Evolutionary conservation across 2,113 vertebrate species (phyloP), one percentile per base, ranked within the genome.

Genomic region (Acanthochromis polyacanthus): DNA sequence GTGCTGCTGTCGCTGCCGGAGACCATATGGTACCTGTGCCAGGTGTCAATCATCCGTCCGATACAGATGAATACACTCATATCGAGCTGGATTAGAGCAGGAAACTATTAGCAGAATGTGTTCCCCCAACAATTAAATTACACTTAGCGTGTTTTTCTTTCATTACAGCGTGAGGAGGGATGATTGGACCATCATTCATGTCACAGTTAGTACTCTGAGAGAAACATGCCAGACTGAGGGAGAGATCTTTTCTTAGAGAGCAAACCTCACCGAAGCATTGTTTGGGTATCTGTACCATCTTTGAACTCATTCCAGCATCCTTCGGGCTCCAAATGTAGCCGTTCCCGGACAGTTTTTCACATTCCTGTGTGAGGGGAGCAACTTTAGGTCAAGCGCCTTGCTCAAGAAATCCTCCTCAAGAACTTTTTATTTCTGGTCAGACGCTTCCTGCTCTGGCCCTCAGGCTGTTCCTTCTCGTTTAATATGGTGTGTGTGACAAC

Each of bases 1-100:
- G 71, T 38, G 66, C 43, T 19, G 74, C 81, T 77, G 88, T 61
- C 28, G 10, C 82, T 1, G 63, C 60, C 19, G 5, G 77, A 60
- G 80, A 65, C 90, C 88, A 76, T 85, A 82, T 78, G 90, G 89
- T 50, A 60, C 85, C 81, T 50, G 55, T 56, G 57, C 88, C 83
- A 74, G 66, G 80, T 87, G 90, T 84, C 91, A 93, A 78, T 93
- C 91, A 90, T 64, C 57, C 71, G 71, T 43, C 66, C 2, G 22
- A 75, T 63, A 64, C 80, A 78, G 86, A 82, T 71, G 86, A 87
- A 82, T 82, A 55, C 57, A 46, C 85, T 75, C 65, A 53, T 84
- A 82, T 82, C 73, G 12, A 70, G 43, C 70, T 40, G 78, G 78
- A 81, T 80, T 60, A 77, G 30, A 79, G 59, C 43, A 14, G 56